These are phyloP conservation scores for Linurgus olivaceus DNA, from an alignment of 2,797 vertebrate genomes.

Conservation along the genomic window DNA sequence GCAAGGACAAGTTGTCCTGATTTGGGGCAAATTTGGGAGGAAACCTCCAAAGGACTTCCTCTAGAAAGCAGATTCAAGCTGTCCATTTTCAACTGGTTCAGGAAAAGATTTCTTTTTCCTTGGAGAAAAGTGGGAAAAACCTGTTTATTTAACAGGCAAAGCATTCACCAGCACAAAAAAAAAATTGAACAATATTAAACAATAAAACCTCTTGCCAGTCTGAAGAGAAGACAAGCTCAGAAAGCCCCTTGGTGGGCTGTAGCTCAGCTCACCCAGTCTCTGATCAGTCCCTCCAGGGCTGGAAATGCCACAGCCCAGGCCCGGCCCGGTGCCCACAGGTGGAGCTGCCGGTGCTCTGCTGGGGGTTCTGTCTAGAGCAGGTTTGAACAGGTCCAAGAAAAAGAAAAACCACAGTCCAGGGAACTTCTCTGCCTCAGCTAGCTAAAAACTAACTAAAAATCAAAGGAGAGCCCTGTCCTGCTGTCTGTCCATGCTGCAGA, in stretches of 20 bases:
- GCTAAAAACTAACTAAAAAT: neutral
- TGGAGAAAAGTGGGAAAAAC: neutral
- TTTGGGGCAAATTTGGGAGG: neutral
- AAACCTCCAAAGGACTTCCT: neutral
- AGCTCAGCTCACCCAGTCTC: neutral
- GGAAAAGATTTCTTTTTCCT: neutral
- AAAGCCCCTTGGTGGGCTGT: fast-evolving
- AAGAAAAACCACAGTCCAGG: neutral
- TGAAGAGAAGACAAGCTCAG: neutral
- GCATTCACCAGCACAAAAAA: neutral
- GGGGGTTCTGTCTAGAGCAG: neutral
- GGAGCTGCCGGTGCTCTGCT: neutral
- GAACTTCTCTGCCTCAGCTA: neutral
- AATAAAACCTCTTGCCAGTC: neutral
- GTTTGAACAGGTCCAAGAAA: neutral
- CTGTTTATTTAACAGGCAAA: neutral
- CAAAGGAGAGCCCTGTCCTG: neutral
- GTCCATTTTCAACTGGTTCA: neutral
- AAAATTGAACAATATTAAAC: neutral
- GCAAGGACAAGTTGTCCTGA: neutral
- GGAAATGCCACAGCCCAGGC: neutral
- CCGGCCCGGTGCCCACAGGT: neutral
- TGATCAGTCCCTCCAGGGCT: neutral
- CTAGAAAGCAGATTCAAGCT: neutral
- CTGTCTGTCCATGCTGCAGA: neutral